Conservation (phyloP, 2,888 invertebrate genomes). For the Cheilosia impressa region DNA sequence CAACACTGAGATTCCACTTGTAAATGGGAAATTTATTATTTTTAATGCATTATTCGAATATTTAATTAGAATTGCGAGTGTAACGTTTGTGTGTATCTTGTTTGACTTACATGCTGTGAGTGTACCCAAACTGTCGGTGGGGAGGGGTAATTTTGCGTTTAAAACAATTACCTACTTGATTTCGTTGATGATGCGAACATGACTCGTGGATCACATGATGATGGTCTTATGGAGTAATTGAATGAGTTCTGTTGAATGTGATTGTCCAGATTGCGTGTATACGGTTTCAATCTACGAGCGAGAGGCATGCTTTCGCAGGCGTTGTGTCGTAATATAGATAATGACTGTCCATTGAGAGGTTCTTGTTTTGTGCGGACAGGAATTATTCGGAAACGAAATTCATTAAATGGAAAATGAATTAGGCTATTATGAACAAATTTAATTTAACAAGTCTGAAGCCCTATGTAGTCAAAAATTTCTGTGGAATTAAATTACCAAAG, state of each 20-base stretch:
- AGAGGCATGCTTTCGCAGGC: not conserved
- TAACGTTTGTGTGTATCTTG: not conserved
- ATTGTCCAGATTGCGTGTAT: not conserved
- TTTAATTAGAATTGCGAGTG: slow-evolving; percentile 17
- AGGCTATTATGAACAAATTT: no score
- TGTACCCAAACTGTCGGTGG: slow-evolving; percentile 17
- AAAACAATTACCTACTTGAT: slow-evolving; percentile 54
- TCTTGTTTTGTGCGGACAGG: no score
- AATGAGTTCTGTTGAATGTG: slow-evolving; percentile 20
- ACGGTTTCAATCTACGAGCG: not conserved
- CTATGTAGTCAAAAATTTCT: no score
- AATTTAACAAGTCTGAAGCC: no score
- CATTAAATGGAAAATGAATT: no score
- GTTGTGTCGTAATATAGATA: not conserved
- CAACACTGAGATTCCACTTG: slow-evolving; percentile 26
- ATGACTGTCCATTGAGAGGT: no score
- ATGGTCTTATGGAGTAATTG: slow-evolving; percentile 26
- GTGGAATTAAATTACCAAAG: no score
- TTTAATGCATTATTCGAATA: slow-evolving; percentile 54
- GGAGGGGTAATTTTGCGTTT: slow-evolving; percentile 56
- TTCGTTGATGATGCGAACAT: slow-evolving; percentile 45
- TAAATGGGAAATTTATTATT: slow-evolving; percentile 33
- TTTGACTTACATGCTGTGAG: not conserved
- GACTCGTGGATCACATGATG: slow-evolving; percentile 44
- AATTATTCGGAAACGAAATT: no score